Evolutionary conservation across 2,113 vertebrate species (phyloP), one percentile per base, ranked within the genome.

Genomic region (Lepisosteus osseus): DNA sequence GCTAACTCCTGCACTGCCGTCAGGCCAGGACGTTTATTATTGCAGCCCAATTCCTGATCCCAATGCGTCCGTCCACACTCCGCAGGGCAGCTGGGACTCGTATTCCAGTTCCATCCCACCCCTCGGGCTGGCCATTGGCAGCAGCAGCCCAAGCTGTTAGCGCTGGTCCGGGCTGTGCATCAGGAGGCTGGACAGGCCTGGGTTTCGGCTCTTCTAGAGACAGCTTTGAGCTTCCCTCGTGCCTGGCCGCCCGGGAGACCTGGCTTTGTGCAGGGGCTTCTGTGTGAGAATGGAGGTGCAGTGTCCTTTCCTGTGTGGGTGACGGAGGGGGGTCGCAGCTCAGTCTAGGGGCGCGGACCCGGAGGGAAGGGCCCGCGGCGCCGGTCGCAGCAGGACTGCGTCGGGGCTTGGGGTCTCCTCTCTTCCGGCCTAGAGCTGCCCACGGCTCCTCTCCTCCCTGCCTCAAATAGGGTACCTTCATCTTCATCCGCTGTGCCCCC

Each of bases 251-350:
- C 51, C 51, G 62, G 74, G 54, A 71, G 7, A 61, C 75, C 54
- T 57, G 55, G 61, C 41, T 15, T 7, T 73, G 66, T 79, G 61
- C 71, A 29, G 75, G 81, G 65, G 72, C 73, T 75, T 76, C 61
- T 41, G 78, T 76, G 44, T 65, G 57, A 72, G 11, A 47, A 79
- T 82, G 75, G 72, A 81, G 76, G 42, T 6, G 56, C 62, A 61
- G 72, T 67, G 43, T 67, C 85, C 84, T 85, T 75, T 82, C 74
- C 73, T 69, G 73, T 41, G 76, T 81, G 69, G 73, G 79, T 80
- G 76, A 8, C 15, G 66, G 61, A 44, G 47, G 62, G 42, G 17
- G 59, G 14, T 14, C 14, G 66, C 40, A 54, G 43, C 55, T 14
- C 15, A 57, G 47, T 1, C 29, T 2, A 2, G 29, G 29, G 29